Evolutionary conservation across 2,888 invertebrate genomes (phyloP), one percentile per base, ranked within the genome.

Genomic region (Machimus rusticus): DNA sequence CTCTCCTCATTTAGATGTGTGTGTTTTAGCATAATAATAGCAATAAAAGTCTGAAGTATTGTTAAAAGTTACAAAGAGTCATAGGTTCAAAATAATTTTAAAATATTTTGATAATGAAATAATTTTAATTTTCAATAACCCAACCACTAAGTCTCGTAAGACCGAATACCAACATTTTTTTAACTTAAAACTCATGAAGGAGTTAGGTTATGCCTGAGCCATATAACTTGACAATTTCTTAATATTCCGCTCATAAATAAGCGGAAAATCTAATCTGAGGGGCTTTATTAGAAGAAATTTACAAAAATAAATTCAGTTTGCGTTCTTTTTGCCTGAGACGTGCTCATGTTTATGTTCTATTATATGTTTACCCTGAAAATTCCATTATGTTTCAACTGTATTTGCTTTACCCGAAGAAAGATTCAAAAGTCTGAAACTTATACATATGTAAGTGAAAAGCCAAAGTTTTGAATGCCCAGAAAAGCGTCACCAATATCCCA

Each of bases 311-410:
- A 85, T 85, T 74, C 46, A 85, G 74, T 74, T 85, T 46, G 19
- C 66, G 74, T 55, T 34, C 85, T 74, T 74, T 85, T 43, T 43
- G 28, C 14, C 55, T n/a, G n/a, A 37, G 19, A 19, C 31, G 19
- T 81, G 39, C 14, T 9, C 74, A 43, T 43, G 55, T 37, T 46
- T 74, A 28, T 74, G 78, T 86, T 12, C 78, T 66, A 39, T 78
- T 57, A 43, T 86, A 66, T 86, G 37, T 86, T 86, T 86, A 78
- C 78, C 78, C 86, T 78, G 55, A 86, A 57, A 78, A 86, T 57
- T 78, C 78, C 86, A 86, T 86, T 86, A 86, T 86, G 78, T 86
- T 77, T 86, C 78, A 78, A 77, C 86, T 57, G 37, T 86, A 43
- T 86, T 86, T 86, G 86, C 78, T 55, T 86, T 86, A 86, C 43